A percentile compares a stretch with the other conserved stretches of the same genome.
These are phyloP conservation scores for Corythornis madagascariensis DNA, from an alignment of 2,113 vertebrate species.

Conservation along the genomic window DNA sequence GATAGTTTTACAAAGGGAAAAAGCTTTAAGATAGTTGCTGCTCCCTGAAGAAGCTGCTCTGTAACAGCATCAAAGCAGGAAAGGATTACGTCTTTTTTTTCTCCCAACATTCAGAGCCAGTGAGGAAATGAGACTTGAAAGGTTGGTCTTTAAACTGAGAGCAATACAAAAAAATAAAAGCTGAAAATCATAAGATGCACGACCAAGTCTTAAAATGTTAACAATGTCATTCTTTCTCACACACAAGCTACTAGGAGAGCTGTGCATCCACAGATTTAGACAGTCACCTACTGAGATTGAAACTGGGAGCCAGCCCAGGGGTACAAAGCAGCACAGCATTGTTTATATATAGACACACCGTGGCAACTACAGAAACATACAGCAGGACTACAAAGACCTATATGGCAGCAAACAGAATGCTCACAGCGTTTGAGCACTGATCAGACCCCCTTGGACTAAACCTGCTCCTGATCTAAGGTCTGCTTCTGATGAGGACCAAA, in stretches of 20 bases:
- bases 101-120: neutral
- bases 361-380: neutral
- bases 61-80: slow-evolving; percentile 45
- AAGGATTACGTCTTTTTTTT: slow-evolving; percentile 28
- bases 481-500: neutral
- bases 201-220: neutral
- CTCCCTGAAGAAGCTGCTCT: slow-evolving; percentile 44
- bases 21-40: slow-evolving; percentile 10
- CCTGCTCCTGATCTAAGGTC: neutral
- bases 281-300: neutral
- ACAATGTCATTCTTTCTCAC: neutral
- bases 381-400: neutral
- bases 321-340: neutral
- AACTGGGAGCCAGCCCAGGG: neutral
- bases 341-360: neutral
- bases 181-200: neutral
- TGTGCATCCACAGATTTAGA: neutral
- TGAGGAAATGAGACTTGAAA: slow-evolving; percentile 50
- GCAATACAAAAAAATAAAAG: neutral
- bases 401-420: neutral
- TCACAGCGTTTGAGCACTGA: neutral
- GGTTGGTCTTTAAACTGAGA: slow-evolving; percentile 5
- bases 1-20: slow-evolving; percentile 25
- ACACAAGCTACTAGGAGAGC: neutral
- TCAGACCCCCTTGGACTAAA: neutral